Conservation (phyloP, 2,797 vertebrate genomes). For the Sebastes reedi region DNA sequence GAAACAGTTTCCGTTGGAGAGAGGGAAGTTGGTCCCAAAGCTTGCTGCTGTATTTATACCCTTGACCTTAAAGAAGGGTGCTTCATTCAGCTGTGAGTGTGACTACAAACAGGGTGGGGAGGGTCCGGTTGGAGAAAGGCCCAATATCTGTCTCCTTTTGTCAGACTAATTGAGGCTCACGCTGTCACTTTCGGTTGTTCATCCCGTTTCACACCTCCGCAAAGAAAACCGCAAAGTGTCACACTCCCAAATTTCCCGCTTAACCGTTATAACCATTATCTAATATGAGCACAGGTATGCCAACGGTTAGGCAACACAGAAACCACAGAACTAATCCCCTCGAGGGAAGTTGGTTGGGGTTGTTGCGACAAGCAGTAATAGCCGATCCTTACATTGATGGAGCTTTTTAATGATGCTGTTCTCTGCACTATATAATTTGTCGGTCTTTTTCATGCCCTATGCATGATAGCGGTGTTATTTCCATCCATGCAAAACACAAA, state of each 20-base stretch:
- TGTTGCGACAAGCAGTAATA: neutral
- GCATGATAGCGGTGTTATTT: neutral
- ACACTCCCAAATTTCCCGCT: neutral
- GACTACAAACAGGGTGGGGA: too few species aligned
- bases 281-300: neutral
- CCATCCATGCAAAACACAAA: neutral
- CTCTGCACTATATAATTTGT: neutral
- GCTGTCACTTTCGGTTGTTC: neutral
- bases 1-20: too few species aligned
- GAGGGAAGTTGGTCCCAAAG: too few species aligned
- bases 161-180: neutral
- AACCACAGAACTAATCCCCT: neutral
- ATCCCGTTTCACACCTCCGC: neutral
- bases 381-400: neutral
- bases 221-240: neutral
- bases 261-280: neutral
- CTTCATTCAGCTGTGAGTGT: too few species aligned
- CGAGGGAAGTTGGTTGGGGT: neutral
- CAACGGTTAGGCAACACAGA: neutral
- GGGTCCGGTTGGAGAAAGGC: too few species aligned
- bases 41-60: too few species aligned
- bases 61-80: accelerated
- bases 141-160: neutral
- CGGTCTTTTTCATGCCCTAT: neutral
- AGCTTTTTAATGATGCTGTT: neutral